Base-by-base conservation (phyloP, 2,888 invertebrate genomes). In the Drosophila vallismaia region DNA sequence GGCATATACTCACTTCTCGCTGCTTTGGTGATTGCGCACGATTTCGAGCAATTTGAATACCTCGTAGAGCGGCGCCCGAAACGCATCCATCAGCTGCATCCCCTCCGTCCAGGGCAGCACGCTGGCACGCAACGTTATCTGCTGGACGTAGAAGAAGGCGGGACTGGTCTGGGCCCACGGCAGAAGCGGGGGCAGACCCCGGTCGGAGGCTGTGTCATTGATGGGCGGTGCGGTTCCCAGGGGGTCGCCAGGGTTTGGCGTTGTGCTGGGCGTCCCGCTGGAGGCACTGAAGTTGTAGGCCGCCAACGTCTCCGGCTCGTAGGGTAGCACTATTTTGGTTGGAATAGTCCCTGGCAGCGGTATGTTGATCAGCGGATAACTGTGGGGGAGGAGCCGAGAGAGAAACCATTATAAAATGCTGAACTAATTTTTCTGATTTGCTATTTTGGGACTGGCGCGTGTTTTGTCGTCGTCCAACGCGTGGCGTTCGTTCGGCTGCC, bases 321-420 rank as follows among this genome's bases (percentile, higher is more conserved):
- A 92, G 31, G 94, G 94, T 36, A 94, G 88, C 86, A 93, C 93
- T 48, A 95, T 93, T 86, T 94, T 94, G 48, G 95, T 95, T 9
- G 98, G 98, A 77, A 96, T 95, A 87, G 97, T 97, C 67, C 98
- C 97, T 14, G 97, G 97, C 85, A 98, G 93, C 3, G 98, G 98
- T 71, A 98, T 94, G 92, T 96, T 95, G 76, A 97, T 92, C 69
- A 97, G 91, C 0, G 97, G 97, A 90, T 95, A 96, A 90, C 97
- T 97, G 92, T 36, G 10, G 36, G 51, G 48, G 24, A 19, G 12
- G 4, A n/a, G n/a, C n/a, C n/a, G n/a, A n/a, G 50, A 44, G 12
- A 58, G 5, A 6, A n/a, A 2, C 8, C 8, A 9, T 42, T 42
- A 19, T 7, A 50, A 19, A 51, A 33, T 62, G 60, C 8, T 31